Conservation (phyloP, 2,888 invertebrate genomes). For the Mythimna albipuncta region DNA sequence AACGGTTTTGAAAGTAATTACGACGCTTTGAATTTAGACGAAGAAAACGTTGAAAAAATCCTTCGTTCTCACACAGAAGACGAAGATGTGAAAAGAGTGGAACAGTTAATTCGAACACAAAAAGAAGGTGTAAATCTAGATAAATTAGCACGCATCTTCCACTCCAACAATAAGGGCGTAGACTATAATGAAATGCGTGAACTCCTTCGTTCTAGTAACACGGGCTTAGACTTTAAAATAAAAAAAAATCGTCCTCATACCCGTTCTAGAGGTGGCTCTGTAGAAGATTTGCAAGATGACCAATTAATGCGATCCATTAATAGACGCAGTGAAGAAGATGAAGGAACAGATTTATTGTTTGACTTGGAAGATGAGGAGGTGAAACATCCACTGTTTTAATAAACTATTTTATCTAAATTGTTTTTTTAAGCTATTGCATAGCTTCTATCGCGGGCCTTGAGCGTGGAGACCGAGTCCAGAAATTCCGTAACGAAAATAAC, state of each 20-base stretch:
- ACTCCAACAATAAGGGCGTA: background rate
- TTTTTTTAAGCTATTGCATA: too few relatives aligned
- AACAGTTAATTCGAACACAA: background rate
- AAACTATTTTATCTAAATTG: background rate
- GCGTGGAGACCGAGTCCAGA: too few relatives aligned
- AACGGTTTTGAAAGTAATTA: slow-evolving; percentile 13
- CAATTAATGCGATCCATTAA: background rate
- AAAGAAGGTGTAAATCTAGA: background rate
- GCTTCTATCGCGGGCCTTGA: too few relatives aligned
- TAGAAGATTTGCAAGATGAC: too few relatives aligned
- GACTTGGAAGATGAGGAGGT: slow-evolving; percentile 21
- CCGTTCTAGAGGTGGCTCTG: background rate
- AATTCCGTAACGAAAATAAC: too few relatives aligned
- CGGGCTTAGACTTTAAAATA: background rate
- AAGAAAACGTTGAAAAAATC: background rate
- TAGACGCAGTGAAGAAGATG: background rate
- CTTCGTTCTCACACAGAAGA: background rate
- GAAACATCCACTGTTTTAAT: slow-evolving; percentile 8
- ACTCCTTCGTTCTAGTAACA: background rate
- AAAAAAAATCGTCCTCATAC: background rate
- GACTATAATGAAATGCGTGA: background rate
- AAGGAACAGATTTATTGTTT: background rate
- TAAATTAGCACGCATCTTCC: background rate
- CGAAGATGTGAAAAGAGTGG: background rate
- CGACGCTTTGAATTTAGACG: slow-evolving; percentile 6